A percentile compares a stretch with the other conserved stretches of the same genome.
phyloP scores from a whole-genome alignment of 2,113 vertebrate genomes.

The Tretioscincus oriximinensis region DNA sequence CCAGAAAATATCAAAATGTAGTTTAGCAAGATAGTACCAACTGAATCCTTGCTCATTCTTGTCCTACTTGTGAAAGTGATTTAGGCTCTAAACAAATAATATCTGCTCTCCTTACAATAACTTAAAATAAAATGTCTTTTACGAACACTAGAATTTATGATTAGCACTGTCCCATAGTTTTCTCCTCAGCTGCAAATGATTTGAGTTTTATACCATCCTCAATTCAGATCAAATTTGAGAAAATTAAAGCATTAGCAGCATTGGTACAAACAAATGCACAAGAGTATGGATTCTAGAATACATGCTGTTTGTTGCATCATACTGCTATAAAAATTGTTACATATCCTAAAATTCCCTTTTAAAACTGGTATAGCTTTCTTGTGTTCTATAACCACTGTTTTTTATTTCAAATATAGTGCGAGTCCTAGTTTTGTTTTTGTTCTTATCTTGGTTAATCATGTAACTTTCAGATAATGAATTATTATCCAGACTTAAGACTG shows the following conservation, averaged over 20 bases:
- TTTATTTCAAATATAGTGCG: constrained; percentile 41
- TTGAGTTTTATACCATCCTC: not conserved
- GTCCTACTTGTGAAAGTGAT: no score
- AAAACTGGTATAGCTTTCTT: not conserved
- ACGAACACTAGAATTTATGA: not conserved
- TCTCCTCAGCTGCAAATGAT: not conserved
- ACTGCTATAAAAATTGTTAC: not conserved
- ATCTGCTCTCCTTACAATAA: not conserved
- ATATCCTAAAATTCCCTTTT: not conserved
- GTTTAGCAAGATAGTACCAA: no score
- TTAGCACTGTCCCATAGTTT: not conserved
- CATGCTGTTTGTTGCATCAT: not conserved
- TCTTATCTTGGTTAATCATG: constrained; percentile 54
- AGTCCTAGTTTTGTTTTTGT: constrained; percentile 1
- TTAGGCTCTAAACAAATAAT: not conserved
- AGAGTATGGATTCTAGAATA: not conserved
- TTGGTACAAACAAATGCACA: not conserved
- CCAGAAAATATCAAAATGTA: not conserved
- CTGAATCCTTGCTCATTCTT: no score
- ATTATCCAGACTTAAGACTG: constrained; percentile 61
- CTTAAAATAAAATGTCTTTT: not conserved
- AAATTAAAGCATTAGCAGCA: not conserved
- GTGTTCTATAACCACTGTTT: constrained; percentile 4
- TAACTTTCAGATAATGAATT: constrained; percentile 70
- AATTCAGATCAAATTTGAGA: not conserved